Percentiles rank a stretch among this genome's conserved stretches.
phyloP scores from a whole-genome alignment of 1,140 invertebrate genomes.

The Holcopasites calliopsidis region DNA sequence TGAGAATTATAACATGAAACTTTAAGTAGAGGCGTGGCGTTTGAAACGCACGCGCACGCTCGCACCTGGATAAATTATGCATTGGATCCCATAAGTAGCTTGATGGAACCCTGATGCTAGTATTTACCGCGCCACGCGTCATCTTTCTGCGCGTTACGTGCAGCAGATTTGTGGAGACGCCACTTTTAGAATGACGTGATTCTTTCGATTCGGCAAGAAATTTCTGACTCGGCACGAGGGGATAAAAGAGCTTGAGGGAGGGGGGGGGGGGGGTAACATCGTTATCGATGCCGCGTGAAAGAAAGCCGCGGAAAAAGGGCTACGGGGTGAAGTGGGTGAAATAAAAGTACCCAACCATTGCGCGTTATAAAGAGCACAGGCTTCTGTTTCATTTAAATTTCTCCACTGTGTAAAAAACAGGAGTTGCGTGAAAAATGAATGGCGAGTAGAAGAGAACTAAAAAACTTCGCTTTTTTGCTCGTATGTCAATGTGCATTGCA shows the following conservation, averaged over 20 bases:
- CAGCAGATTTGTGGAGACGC: background rate
- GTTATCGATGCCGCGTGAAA: conserved; percentile 7
- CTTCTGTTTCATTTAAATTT: conserved; percentile 37
- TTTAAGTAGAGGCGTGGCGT: background rate
- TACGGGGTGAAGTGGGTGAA: background rate
- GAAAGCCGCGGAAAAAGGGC: background rate
- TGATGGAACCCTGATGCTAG: background rate
- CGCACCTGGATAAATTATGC: conserved; percentile 6
- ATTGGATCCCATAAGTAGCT: background rate
- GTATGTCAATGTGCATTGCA: conserved; percentile 1
- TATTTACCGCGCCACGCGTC: background rate
- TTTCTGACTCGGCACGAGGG: background rate
- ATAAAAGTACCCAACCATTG: conserved; percentile 10
- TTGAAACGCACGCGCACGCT: background rate
- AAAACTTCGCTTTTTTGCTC: conserved; percentile 17
- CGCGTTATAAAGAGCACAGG: conserved; percentile 2
- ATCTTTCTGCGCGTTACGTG: background rate
- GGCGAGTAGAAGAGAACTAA: background rate
- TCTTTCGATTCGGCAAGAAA: background rate
- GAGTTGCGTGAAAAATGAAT: background rate
- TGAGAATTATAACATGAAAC: conserved; percentile 12
- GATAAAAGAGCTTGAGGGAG: no score
- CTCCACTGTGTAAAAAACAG: background rate
- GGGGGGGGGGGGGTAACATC: background rate
- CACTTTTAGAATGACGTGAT: background rate